Evolutionary conservation across 2,797 vertebrate genomes (phyloP).

Genomic region (Tamandua tetradactyla): DNA sequence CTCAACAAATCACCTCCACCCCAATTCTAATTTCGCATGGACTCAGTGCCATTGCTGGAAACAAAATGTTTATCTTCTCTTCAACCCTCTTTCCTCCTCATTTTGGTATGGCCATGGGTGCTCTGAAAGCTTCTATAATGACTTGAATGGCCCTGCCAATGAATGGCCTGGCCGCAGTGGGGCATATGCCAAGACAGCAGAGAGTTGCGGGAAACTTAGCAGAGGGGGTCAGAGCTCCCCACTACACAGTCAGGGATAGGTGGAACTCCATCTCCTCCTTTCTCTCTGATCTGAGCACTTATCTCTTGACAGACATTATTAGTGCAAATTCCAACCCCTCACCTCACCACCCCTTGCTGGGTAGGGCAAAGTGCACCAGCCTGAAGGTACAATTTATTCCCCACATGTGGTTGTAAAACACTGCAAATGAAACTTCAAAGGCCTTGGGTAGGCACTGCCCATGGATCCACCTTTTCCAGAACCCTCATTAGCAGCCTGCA

Average conservation of each 20-base stretch:
- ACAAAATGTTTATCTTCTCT: neutral
- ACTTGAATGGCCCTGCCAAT: neutral
- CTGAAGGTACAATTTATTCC: slow-evolving; percentile 73
- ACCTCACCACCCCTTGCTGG: neutral
- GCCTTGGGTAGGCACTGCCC: slow-evolving; percentile 32
- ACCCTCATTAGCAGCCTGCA: slow-evolving; percentile 47
- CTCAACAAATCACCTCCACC: neutral
- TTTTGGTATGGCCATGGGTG: neutral
- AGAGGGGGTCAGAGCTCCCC: neutral
- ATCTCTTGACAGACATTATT: slow-evolving; percentile 5
- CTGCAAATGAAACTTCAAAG: slow-evolving; percentile 75
- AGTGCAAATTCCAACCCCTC: neutral
- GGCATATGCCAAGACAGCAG: neutral
- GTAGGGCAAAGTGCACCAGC: slow-evolving; percentile 59
- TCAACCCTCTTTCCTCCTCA: neutral
- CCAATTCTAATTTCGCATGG: neutral
- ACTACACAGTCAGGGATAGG: neutral
- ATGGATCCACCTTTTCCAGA: slow-evolving; percentile 56
- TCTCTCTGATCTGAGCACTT: neutral
- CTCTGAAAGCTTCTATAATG: neutral
- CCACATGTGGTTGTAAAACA: slow-evolving; percentile 51
- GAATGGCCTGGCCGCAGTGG: neutral
- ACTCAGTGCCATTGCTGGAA: neutral
- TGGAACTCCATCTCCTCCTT: neutral
- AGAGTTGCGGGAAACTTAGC: neutral